Conservation (phyloP, 2,113 vertebrate genomes). For the Paratilapia polleni region DNA sequence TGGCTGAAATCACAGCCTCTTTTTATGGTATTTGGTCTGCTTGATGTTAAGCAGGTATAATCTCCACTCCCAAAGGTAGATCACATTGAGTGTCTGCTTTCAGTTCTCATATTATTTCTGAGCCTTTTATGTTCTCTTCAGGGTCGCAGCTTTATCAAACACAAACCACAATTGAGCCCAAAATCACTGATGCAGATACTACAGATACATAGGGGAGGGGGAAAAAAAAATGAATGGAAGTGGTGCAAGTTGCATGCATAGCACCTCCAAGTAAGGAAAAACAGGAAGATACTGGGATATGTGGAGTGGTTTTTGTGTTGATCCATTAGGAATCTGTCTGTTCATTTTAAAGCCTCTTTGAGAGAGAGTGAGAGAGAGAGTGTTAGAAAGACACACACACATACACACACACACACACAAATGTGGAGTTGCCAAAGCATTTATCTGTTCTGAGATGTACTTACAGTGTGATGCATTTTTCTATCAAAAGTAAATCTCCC, state of each 20-base stretch:
- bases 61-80: constrained; percentile 73
- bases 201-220: constrained; percentile 26
- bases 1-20: constrained; percentile 59
- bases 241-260: not conserved
- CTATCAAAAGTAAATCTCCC: constrained; percentile 47
- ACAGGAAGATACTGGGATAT: not conserved
- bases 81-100: constrained; percentile 68
- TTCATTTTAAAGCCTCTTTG: constrained; percentile 14
- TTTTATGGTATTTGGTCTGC: constrained; percentile 62
- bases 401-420: not conserved
- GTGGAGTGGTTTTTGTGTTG: not conserved
- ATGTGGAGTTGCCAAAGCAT: constrained; percentile 14
- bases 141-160: constrained; percentile 52
- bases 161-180: constrained; percentile 43
- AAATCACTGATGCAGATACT: constrained; percentile 60
- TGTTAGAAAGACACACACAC: not conserved
- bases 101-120: constrained; percentile 54
- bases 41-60: constrained; percentile 76
- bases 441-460: constrained; percentile 32
- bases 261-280: constrained; percentile 6
- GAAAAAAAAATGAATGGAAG: not conserved
- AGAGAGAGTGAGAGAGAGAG: not conserved
- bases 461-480: constrained; percentile 25
- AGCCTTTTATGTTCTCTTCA: constrained; percentile 58
- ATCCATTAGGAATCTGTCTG: constrained; percentile 4